phyloP scores from a whole-genome alignment of 2,888 invertebrate species.

The Lysandra coridon region DNA sequence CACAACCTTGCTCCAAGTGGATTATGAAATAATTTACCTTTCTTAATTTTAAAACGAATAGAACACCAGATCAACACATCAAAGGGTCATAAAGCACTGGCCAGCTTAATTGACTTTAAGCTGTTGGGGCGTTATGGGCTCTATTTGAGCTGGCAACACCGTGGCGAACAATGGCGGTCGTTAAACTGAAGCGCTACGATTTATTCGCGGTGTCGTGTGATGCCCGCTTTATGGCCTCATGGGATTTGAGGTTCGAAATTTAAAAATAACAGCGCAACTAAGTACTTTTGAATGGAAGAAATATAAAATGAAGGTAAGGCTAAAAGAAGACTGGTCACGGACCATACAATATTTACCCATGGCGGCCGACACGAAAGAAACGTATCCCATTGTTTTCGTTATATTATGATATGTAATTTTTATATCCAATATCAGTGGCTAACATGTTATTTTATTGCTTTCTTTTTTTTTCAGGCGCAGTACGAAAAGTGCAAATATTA shows the following conservation, averaged over 20 bases:
- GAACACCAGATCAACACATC: slow-evolving; percentile 4
- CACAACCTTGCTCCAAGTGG: not conserved
- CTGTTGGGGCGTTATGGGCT: slow-evolving; percentile 63
- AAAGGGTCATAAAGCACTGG: slow-evolving; percentile 49
- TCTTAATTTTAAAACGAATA: not conserved
- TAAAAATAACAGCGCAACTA: not conserved
- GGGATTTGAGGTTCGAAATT: not conserved
- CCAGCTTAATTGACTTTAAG: slow-evolving; percentile 65
- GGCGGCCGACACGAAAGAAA: too few species aligned
- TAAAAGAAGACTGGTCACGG: too few species aligned
- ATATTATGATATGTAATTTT: too few species aligned
- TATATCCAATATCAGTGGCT: too few species aligned
- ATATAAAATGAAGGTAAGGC: not conserved
- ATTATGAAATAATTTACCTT: not conserved
- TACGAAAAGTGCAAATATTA: too few species aligned
- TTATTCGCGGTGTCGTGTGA: slow-evolving; percentile 43
- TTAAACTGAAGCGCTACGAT: slow-evolving; percentile 53
- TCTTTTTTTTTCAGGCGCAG: too few species aligned
- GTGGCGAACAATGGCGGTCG: slow-evolving; percentile 50
- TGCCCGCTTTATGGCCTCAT: slow-evolving; percentile 2
- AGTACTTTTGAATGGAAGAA: not conserved
- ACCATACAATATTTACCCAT: too few species aligned
- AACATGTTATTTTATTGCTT: too few species aligned
- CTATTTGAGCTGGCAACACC: slow-evolving; percentile 58
- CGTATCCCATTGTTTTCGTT: too few species aligned